Evolutionary conservation across 2,888 invertebrate genomes (phyloP).

Genomic region (Tyria jacobaeae): DNA sequence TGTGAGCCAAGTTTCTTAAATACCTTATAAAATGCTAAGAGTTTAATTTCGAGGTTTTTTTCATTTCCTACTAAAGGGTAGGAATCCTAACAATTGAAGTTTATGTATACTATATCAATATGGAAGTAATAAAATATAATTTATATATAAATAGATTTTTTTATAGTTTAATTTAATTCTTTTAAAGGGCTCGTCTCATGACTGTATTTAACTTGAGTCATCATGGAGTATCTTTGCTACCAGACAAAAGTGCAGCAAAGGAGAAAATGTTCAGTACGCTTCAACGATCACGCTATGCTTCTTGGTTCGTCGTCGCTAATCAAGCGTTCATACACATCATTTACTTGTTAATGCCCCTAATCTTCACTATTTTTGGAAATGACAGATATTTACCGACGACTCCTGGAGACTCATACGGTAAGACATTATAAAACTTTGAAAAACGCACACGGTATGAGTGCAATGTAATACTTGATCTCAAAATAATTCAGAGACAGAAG

Average conservation of each 20-base stretch:
- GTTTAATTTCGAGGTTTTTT: no score
- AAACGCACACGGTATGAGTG: no score
- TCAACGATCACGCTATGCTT: slow-evolving; percentile 53
- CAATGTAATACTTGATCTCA: no score
- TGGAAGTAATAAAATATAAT: background rate
- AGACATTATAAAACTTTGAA: slow-evolving; percentile 11
- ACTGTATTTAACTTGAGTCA: slow-evolving; percentile 59
- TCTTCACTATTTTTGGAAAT: slow-evolving; percentile 60
- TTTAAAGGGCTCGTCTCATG: slow-evolving; percentile 54
- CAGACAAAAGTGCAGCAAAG: slow-evolving; percentile 49
- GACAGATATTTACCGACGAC: slow-evolving; percentile 65
- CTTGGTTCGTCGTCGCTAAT: slow-evolving; percentile 64
- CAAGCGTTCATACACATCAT: slow-evolving; percentile 57
- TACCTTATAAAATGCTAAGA: no score
- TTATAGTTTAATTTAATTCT: background rate
- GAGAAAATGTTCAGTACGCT: slow-evolving; percentile 52
- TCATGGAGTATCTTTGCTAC: slow-evolving; percentile 56
- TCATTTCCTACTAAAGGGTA: no score
- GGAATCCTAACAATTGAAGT: no score
- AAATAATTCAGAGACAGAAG: no score
- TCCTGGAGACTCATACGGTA: slow-evolving; percentile 67
- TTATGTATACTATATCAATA: no score
- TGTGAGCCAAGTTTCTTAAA: no score
- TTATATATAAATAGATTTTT: background rate
- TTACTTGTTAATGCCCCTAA: slow-evolving; percentile 62